phyloP scores from a whole-genome alignment of 1,140 invertebrate species.

The Cydia pomonella region DNA sequence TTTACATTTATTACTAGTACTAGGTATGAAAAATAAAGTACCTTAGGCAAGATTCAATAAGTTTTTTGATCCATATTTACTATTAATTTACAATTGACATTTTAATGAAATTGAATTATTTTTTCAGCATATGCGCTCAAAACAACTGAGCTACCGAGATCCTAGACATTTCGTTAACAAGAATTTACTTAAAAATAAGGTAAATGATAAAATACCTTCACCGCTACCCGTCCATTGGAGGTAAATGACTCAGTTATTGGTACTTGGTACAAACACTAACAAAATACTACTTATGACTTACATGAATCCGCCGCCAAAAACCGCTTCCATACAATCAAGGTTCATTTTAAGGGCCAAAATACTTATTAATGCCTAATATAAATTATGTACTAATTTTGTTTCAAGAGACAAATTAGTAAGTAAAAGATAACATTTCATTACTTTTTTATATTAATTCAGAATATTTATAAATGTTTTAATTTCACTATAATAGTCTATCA shows the following conservation, averaged over 20 bases:
- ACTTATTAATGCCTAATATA: too few relatives aligned
- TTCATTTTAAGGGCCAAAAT: too few relatives aligned
- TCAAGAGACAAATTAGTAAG: too few relatives aligned
- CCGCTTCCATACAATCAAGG: too few relatives aligned
- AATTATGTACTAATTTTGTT: too few relatives aligned
- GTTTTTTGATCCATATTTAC: background rate
- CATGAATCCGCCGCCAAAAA: background rate
- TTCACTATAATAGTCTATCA: too few relatives aligned
- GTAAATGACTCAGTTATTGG: slow-evolving; percentile 1
- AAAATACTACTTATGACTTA: background rate
- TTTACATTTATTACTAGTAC: background rate
- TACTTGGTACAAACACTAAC: background rate
- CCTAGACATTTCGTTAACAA: background rate
- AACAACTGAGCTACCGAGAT: too few relatives aligned
- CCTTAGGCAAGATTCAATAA: background rate
- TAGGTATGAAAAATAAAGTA: slow-evolving; percentile 12
- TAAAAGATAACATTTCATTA: too few relatives aligned
- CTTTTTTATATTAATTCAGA: too few relatives aligned
- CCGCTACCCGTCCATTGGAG: background rate
- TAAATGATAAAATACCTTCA: background rate
- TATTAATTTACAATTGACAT: slow-evolving; percentile 8
- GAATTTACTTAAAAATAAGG: background rate
- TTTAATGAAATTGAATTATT: background rate
- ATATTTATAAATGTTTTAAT: too few relatives aligned
- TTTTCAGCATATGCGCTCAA: too few relatives aligned